These are phyloP conservation scores for Cherax quadricarinatus DNA, from an alignment of 1,140 invertebrate species.

Conservation along the genomic window DNA sequence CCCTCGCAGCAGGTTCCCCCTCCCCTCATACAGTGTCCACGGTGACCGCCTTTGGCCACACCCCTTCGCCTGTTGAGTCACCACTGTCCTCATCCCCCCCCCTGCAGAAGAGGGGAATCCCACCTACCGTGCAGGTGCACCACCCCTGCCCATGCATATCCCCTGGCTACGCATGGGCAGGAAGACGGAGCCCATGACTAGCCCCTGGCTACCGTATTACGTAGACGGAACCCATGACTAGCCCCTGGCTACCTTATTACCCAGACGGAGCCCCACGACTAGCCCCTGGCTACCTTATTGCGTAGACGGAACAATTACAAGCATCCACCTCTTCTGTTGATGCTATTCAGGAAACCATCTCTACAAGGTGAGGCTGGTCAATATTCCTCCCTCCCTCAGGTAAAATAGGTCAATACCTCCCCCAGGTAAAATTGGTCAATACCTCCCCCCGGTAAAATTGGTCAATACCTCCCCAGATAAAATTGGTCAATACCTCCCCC, in stretches of 20 bases:
- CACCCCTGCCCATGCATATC: neutral
- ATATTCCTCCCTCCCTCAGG: too few species aligned
- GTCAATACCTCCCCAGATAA: neutral
- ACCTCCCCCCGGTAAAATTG: neutral
- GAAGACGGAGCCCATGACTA: neutral
- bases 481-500: too few species aligned
- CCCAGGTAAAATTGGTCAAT: neutral
- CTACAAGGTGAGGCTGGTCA: too few species aligned
- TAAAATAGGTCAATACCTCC: neutral
- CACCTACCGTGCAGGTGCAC: neutral
- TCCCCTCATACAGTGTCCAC: neutral
- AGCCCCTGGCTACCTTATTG: neutral
- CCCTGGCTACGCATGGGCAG: neutral
- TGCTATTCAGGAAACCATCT: neutral
- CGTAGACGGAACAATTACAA: neutral
- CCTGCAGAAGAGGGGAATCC: neutral
- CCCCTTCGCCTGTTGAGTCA: slow-evolving; percentile 14
- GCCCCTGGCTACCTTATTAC: too few species aligned
- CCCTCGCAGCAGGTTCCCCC: neutral
- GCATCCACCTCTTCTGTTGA: neutral
- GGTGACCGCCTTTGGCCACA: neutral
- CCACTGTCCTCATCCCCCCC: neutral
- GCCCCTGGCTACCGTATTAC: too few species aligned
- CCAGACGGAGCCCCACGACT: too few species aligned
- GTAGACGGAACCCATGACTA: too few species aligned